Evolutionary conservation across 2,888 invertebrate species (phyloP), one percentile per base, ranked within the genome.

Genomic region (Dolichomitus sp.): DNA sequence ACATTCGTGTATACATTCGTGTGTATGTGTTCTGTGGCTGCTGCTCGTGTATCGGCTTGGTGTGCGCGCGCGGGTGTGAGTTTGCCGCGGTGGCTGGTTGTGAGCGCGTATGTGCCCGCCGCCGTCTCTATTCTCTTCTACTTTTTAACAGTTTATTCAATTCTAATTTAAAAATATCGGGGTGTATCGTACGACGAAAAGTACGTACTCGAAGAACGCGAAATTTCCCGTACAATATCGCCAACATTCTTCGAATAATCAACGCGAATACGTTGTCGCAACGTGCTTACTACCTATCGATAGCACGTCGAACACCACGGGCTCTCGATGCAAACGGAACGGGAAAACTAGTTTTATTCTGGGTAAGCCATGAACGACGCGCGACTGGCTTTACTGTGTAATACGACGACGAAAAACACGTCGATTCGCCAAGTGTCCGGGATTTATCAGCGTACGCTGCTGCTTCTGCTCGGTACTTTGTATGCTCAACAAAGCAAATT

Each of bases 41-140:
- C 70, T 50, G 50, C 40, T 59, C 33, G 48, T 63, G 59, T 57
- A 37, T 76, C 48, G 68, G 30, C 30, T 69, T 17, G 59, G 59
- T 68, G 76, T 77, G 83, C 40, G 59, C 83, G 77, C 77, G 77
- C 68, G 83, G 78, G 84, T 81, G 84, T 78, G 84, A 81, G 84
- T 81, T 80, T 81, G 81, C 84, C 75, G 81, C 80, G 81, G 80
- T 84, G 81, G 81, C 84, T 84, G 78, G 80, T 74, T 84, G 81
- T 84, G 84, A 79, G 78, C 84, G 84, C 80, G 84, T 84, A 81
- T 84, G 81, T 84, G 81, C 75, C 78, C 63, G 78, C 81, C 81
- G 72, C 81, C 83, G 70, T 83, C 80, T 80, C 80, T 65, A 17
- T 77, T 83, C 66, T 69, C 73, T 73, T 73, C 63, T 54, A 83